A percentile compares a stretch with the other conserved stretches of the same genome.
These are phyloP conservation scores for Pristionchus mayeri DNA, from an alignment of 2,888 invertebrate species.

Conservation along the genomic window DNA sequence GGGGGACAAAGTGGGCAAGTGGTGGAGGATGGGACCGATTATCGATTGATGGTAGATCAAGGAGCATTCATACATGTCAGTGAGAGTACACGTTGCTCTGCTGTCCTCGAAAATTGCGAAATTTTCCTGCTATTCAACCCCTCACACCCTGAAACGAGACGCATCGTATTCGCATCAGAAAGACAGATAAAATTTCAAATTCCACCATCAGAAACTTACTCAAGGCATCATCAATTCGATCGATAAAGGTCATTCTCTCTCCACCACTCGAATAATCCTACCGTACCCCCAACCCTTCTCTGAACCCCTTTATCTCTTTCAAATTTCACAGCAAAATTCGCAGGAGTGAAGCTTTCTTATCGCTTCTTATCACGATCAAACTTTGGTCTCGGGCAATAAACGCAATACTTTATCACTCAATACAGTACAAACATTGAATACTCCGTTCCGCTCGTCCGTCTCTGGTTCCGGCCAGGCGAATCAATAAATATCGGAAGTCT, in stretches of 20 bases:
- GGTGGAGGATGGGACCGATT: background rate
- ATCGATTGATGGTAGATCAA: slow-evolving; percentile 17
- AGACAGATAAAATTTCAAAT: too few relatives aligned
- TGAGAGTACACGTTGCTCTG: too few relatives aligned
- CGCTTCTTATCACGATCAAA: background rate
- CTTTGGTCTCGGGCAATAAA: background rate
- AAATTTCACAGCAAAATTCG: background rate
- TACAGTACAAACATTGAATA: slow-evolving; percentile 2
- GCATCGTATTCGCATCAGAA: too few relatives aligned
- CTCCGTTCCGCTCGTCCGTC: slow-evolving; percentile 6
- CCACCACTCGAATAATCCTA: background rate
- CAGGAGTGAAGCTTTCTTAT: background rate
- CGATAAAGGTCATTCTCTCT: too few relatives aligned
- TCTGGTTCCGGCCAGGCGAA: background rate
- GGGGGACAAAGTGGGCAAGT: background rate
- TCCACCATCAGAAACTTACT: too few relatives aligned
- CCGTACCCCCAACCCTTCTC: background rate
- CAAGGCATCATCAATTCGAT: too few relatives aligned
- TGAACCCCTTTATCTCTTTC: background rate
- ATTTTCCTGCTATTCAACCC: too few relatives aligned
- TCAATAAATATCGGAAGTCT: slow-evolving; percentile 45
- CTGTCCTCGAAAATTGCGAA: too few relatives aligned
- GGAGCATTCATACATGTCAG: too few relatives aligned
- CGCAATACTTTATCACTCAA: background rate
- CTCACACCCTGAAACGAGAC: too few relatives aligned